A percentile compares a stretch with the other conserved stretches of the same genome.
phyloP scores from a whole-genome alignment of 1,140 invertebrate species.

The Bombus superbus region DNA sequence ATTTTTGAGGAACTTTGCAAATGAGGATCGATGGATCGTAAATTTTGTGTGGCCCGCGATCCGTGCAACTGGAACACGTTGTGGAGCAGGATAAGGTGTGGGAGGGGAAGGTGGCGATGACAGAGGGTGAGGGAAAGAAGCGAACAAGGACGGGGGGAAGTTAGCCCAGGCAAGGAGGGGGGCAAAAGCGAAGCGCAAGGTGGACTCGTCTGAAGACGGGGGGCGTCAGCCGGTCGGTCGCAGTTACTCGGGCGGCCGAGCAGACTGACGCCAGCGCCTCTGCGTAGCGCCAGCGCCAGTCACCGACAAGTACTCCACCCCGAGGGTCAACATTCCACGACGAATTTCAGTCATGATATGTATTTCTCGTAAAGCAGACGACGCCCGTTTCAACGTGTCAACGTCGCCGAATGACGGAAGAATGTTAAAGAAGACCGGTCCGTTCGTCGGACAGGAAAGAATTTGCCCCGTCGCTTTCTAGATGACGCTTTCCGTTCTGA shows the following conservation, averaged over 20 bases:
- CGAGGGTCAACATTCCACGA: conserved; percentile 67
- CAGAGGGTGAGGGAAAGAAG: conserved; percentile 10
- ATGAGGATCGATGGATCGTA: background rate
- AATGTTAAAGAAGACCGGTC: conserved; percentile 13
- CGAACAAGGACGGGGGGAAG: background rate
- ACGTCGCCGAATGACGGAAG: conserved; percentile 21
- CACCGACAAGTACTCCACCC: conserved; percentile 45
- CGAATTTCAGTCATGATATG: conserved; percentile 66
- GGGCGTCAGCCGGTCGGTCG: conserved; percentile 47
- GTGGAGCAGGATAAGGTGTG: background rate
- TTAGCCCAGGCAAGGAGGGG: conserved; percentile 1
- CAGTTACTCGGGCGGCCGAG: conserved; percentile 37
- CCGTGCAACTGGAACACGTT: conserved; percentile 15
- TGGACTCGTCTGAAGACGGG: conserved; percentile 52
- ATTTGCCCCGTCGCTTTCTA: background rate
- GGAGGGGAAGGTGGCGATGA: background rate
- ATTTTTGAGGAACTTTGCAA: background rate
- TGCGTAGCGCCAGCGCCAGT: conserved; percentile 58
- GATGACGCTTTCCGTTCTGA: background rate
- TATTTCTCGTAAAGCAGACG: conserved; percentile 41
- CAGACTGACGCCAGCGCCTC: conserved; percentile 67
- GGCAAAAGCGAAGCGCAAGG: conserved; percentile 39
- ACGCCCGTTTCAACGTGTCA: background rate
- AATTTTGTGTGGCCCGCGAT: background rate
- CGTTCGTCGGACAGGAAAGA: background rate